These are phyloP conservation scores for Coptotermes formosanus DNA, from an alignment of 1,140 invertebrate species.

Conservation along the genomic window DNA sequence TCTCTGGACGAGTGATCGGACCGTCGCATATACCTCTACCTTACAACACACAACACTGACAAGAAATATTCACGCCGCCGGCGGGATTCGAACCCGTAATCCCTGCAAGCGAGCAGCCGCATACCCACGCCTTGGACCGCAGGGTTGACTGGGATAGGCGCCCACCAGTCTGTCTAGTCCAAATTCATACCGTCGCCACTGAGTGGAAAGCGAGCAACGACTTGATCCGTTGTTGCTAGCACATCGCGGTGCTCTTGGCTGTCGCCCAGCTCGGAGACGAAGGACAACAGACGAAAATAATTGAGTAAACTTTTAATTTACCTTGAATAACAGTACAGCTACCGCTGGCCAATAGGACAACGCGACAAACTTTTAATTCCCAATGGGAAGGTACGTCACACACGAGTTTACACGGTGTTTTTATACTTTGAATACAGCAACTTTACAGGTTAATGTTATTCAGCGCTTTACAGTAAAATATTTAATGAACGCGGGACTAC, in stretches of 20 bases:
- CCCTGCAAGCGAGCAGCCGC: too few relatives aligned
- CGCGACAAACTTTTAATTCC: neutral
- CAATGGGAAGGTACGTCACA: neutral
- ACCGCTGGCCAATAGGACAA: neutral
- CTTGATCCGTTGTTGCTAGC: neutral
- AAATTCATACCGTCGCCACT: too few relatives aligned
- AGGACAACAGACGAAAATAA: slow-evolving; percentile 6
- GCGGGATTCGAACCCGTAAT: too few relatives aligned
- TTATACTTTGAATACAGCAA: neutral
- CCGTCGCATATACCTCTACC: too few relatives aligned
- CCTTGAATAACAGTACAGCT: neutral
- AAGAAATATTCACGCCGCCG: too few relatives aligned
- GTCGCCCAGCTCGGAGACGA: neutral
- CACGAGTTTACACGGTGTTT: neutral
- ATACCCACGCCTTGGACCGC: too few relatives aligned
- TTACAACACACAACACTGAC: too few relatives aligned
- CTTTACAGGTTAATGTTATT: neutral
- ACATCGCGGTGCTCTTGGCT: neutral
- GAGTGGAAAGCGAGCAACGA: neutral
- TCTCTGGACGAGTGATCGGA: too few relatives aligned
- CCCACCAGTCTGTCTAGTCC: too few relatives aligned
- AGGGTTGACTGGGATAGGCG: too few relatives aligned
- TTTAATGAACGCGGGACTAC: neutral
- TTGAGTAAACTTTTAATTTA: neutral
- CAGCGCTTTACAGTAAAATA: neutral